phyloP scores from a whole-genome alignment of 2,797 vertebrate species.

The Leptoclinus maculatus region DNA sequence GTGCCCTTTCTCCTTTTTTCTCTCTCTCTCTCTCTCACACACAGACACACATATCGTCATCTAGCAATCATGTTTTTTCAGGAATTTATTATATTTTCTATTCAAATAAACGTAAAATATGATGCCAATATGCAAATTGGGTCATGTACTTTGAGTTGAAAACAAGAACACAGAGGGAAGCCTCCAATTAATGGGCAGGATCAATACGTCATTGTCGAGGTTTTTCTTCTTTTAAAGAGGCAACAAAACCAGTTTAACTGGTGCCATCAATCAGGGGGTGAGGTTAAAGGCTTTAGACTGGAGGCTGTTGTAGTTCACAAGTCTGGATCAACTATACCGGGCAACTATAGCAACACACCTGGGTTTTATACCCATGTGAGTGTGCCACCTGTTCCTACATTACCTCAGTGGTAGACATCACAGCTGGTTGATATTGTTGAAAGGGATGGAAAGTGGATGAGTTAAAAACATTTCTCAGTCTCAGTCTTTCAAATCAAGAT shows the following conservation, averaged over 20 bases:
- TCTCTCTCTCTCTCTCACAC: not conserved
- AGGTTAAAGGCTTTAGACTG: slow-evolving; percentile 19
- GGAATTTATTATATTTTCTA: slow-evolving; percentile 2
- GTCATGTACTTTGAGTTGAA: slow-evolving; percentile 13
- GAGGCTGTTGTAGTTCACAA: slow-evolving; percentile 22
- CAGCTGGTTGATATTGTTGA: not conserved
- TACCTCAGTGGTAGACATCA: slow-evolving; percentile 18
- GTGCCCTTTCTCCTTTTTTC: not conserved
- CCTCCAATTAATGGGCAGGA: not conserved
- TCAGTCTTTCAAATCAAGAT: not conserved
- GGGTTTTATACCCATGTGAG: slow-evolving; percentile 42
- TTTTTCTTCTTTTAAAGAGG: slow-evolving; percentile 20
- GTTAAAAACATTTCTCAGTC: not conserved
- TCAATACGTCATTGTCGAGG: not conserved
- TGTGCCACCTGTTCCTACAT: slow-evolving; percentile 17
- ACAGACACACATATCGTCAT: not conserved
- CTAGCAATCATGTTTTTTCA: not conserved
- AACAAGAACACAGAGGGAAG: not conserved
- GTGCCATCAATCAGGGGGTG: slow-evolving; percentile 43
- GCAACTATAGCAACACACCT: slow-evolving; percentile 47
- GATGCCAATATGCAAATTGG: slow-evolving; percentile 4
- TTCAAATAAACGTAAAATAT: not conserved
- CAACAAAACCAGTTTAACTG: slow-evolving; percentile 35
- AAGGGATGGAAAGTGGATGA: not conserved
- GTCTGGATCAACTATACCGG: slow-evolving; percentile 35